Base-by-base conservation (phyloP, 1,140 invertebrate species). In the Lepidurus packardi region DNA sequence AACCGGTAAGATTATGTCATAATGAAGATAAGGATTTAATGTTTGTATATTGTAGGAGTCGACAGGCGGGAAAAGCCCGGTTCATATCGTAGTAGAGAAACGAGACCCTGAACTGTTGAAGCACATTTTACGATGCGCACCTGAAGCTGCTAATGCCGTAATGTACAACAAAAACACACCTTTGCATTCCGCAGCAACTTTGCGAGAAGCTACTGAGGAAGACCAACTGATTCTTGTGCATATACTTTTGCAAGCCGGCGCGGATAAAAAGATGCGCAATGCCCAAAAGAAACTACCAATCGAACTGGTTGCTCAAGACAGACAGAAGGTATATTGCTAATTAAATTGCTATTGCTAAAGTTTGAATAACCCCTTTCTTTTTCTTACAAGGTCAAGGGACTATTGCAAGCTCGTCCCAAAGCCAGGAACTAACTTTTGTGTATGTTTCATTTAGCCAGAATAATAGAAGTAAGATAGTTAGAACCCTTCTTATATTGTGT, bases 111-210 rank as follows among this genome's bases (percentile, higher is more conserved):
- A 44, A 41, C 43, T 80, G n/a, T 43, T 80, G 7, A 77, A 80
- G 44, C 53, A 78, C 16, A 34, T 80, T 10, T 73, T 80, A 73
- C 21, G 43, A 3, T 43, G 42, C 16, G 77, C 74, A 41, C 79
- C 79, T 43, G 73, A 34, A 3, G 73, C 75, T 41, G 79, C 79
- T 16, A 80, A 80, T 25, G 79, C 79, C 24, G 47, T 44, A 43
- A 80, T 77, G 76, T 80, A 80, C 73, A 80, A 80, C 73, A 76
- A 80, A 43, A 80, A 80, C 41, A 34, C 77, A 21, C 79, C 79
- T 5, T 44, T 80, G n/a, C 79, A 80, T 41, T 73, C 43, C 25
- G 79, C 79, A 24, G 79, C 76, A 13, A 80, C 79, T 9, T 45
- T 80, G n/a, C 43, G 73, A 10, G 74, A 80, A 25, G 76, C 77